These are phyloP conservation scores for Perodicticus potto DNA, from an alignment of 2,797 vertebrate genomes.

Conservation along the genomic window DNA sequence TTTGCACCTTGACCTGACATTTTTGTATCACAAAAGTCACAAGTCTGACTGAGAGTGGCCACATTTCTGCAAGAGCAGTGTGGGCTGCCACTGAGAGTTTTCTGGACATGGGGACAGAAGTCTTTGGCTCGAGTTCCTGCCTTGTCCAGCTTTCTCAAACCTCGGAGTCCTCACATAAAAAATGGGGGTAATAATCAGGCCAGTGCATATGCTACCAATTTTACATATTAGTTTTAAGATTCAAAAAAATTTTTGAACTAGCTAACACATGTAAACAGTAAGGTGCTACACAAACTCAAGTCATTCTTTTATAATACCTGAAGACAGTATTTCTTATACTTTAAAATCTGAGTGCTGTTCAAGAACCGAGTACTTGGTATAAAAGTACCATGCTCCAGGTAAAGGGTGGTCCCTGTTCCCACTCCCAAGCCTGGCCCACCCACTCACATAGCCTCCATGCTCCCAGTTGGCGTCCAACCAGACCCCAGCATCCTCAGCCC, in stretches of 20 bases:
- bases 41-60: not conserved
- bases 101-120: not conserved
- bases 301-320: not conserved
- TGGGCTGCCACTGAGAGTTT: not conserved
- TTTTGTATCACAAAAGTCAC: not conserved
- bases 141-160: not conserved
- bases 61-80: not conserved
- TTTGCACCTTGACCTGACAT: not conserved
- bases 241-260: not conserved
- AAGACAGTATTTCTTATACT: not conserved
- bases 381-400: not conserved
- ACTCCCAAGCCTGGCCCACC: not conserved
- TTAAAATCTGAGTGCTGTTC: not conserved
- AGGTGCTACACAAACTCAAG: not conserved
- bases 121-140: not conserved
- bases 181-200: not conserved
- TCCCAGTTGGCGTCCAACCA: not conserved
- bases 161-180: not conserved
- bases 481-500: not conserved
- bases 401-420: too few species aligned
- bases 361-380: not conserved
- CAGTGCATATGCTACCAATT: accelerated
- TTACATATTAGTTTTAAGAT: not conserved
- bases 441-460: not conserved
- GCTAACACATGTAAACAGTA: not conserved